These are phyloP conservation scores for Bombus cullumanus DNA, from an alignment of 1,140 invertebrate genomes.

Conservation along the genomic window DNA sequence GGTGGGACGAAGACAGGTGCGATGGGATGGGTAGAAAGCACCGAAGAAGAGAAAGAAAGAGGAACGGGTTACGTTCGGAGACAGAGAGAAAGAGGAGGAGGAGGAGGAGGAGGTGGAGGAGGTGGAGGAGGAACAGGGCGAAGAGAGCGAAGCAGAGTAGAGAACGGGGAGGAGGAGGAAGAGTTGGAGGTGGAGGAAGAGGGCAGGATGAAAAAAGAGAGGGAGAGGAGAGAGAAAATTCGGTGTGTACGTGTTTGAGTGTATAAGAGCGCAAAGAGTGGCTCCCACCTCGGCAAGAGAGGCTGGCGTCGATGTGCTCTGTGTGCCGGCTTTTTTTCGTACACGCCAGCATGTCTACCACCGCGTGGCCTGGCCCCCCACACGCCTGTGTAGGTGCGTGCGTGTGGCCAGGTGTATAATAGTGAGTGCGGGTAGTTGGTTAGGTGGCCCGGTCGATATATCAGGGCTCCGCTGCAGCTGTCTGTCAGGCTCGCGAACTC, in stretches of 20 bases:
- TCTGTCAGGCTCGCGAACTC: constrained; percentile 80
- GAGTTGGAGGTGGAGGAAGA: neutral
- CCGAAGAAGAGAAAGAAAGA: constrained; percentile 43
- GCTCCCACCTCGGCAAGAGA: constrained; percentile 54
- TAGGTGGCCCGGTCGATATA: constrained; percentile 80
- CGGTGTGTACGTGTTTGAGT: constrained; percentile 49
- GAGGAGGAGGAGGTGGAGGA: constrained; percentile 24
- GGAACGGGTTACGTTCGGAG: constrained; percentile 41
- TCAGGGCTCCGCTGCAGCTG: constrained; percentile 81
- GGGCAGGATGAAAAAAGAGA: constrained; percentile 4
- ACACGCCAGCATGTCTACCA: constrained; percentile 64
- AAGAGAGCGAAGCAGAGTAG: constrained; percentile 37
- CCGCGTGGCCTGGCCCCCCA: constrained; percentile 45
- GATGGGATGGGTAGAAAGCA: constrained; percentile 34
- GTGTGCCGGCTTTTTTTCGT: constrained; percentile 68
- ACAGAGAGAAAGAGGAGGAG: constrained; percentile 26
- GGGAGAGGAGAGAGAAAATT: constrained; percentile 38
- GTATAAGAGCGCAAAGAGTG: constrained; percentile 54
- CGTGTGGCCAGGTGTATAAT: constrained; percentile 70
- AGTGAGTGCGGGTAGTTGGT: constrained; percentile 73
- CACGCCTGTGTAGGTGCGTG: constrained; percentile 40
- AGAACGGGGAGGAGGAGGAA: neutral
- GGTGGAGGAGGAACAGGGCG: constrained; percentile 20
- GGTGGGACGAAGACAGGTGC: constrained; percentile 22
- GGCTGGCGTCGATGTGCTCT: constrained; percentile 58